Evolutionary conservation across 2,797 vertebrate genomes (phyloP), one percentile per base, ranked within the genome.

Genomic region (Coreius guichenoti): DNA sequence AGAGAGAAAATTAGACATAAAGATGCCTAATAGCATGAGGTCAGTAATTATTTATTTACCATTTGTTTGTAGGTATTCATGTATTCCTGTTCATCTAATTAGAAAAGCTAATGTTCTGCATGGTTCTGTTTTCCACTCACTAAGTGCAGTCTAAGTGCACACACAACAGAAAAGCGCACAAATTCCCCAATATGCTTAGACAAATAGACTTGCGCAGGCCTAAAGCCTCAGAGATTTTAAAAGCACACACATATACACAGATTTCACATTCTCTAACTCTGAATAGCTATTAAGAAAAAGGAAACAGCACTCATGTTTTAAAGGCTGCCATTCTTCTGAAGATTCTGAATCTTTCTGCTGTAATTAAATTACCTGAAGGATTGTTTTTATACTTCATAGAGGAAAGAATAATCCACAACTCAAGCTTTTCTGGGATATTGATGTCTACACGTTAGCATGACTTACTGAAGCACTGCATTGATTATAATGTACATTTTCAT

Each of bases 11-110:
- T 85, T 63, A 70, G 81, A 74, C 72, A 56, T 65, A 81, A 86
- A 88, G 56, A 78, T 81, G 78, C 65, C 72, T 86, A 69, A 86
- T 84, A 74, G 43, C 45, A 76, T 43, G 26, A 86, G 65, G 73
- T 79, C 26, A 69, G 49, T 86, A 68, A 86, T 82, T 79, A 47
- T 65, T 65, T 65, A 65, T 79, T 63, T 45, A 31, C 9, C 11
- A 21, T 45, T 63, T 79, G 56, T 31, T 79, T 79, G 56, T 47
- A 43, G 58, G 58, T 79, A 65, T 31, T 58, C 77, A 31, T 65
- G 77, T 31, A 47, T 31, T 63, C 7, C 61, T 56, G 26, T 58
- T 45, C 0, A 3, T 79, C 58, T 79, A 65, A 79, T 79, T 79
- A 79, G 63, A 65, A 65, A 31, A 47, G 58, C 58, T 47, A 79